phyloP scores from a whole-genome alignment of 2,113 vertebrate genomes.

The Fulmarus glacialis region DNA sequence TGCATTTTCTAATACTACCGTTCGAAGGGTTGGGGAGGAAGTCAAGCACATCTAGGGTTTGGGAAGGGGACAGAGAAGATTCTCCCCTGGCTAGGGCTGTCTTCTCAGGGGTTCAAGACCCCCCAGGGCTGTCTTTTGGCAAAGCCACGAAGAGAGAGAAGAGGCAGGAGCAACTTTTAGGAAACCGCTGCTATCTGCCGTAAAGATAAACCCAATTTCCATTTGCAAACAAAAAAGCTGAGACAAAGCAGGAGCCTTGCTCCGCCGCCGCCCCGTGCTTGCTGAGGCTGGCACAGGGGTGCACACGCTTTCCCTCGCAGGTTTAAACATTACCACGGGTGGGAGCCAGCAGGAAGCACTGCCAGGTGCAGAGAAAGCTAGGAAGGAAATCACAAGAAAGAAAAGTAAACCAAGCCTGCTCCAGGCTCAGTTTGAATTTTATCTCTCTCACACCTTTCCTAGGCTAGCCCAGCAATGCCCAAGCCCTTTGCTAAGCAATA shows the following conservation, averaged over 20 bases:
- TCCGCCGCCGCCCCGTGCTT: rapidly evolving
- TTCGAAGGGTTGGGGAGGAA: not conserved
- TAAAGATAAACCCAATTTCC: not conserved
- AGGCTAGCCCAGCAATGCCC: not conserved
- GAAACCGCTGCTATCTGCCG: not conserved
- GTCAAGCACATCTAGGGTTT: not conserved
- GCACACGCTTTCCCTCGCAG: not conserved
- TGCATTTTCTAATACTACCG: not conserved
- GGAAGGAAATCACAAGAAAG: slow-evolving; percentile 13
- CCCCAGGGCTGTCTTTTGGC: not conserved
- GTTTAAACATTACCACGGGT: not conserved
- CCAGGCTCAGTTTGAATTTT: not conserved
- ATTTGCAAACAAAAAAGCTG: not conserved
- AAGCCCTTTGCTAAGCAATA: not conserved
- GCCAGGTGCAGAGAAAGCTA: not conserved
- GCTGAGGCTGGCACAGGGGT: not conserved
- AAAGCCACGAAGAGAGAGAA: not conserved
- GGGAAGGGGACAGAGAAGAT: not conserved
- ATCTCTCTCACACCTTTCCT: not conserved
- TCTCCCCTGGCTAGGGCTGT: not conserved
- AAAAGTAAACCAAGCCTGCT: not conserved
- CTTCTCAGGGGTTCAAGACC: not conserved
- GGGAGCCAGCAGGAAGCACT: not conserved
- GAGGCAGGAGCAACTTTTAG: not conserved
- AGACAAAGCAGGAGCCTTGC: not conserved